Base-by-base conservation (phyloP, 2,113 vertebrate species). In the Psettodes erumei region DNA sequence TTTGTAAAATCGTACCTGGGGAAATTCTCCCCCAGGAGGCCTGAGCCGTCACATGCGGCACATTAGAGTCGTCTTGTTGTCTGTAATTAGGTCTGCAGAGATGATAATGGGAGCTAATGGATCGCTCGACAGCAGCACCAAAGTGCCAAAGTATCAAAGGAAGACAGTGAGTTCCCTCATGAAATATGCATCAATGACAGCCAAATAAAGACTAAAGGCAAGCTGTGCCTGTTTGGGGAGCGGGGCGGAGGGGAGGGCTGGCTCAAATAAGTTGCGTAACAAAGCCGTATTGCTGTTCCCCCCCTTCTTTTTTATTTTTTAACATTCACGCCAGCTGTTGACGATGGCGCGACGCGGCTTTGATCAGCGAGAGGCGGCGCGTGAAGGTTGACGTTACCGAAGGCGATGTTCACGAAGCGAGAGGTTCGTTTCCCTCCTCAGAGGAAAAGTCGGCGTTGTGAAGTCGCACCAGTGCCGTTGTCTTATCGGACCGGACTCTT, bases 131-230 rank as follows among this genome's bases (percentile, higher is more conserved):
- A 79, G 81, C 73, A 51, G 65, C 70, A 50, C 56, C 72, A 62
- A 67, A 79, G 86, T 82, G 81, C 38, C 68, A 67, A 73, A 69
- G 60, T 84, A 83, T 84, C 78, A 91, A 89, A 89, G 84, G 50
- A 86, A 77, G 55, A 68, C 65, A 32, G 48, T 67, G 75, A 88
- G 88, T 75, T 84, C 82, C 73, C 73, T 75, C n/a, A 87, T 92
- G 75, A 92, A 93, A 92, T 83, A 90, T 91, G 82, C 79, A 89
- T 89, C 78, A 75, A n/a, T 86, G 74, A 79, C 77, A 83, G 58
- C 23, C 66, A 85, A 85, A 78, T 70, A 48, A 82, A 91, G 84
- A 90, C 86, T 80, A 90, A 89, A 88, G 82, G 75, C 67, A 85
- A 68, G 78, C 70, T 76, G 81, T 77, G 80, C 90, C 89, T 89